A percentile compares a stretch with the other conserved stretches of the same genome.
These are phyloP conservation scores for Heliconius himera DNA, from an alignment of 1,140 invertebrate species.

Conservation along the genomic window DNA sequence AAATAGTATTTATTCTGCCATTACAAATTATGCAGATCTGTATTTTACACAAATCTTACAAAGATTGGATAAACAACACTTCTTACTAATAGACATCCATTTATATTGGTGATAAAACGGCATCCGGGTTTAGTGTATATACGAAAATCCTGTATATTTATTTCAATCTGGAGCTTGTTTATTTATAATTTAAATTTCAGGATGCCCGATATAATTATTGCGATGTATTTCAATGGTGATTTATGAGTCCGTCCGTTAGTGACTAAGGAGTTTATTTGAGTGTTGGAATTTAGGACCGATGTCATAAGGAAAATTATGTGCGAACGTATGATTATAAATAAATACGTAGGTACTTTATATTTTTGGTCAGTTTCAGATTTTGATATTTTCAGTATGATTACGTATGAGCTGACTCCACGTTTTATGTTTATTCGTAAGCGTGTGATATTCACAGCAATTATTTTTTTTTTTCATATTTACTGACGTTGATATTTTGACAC, in stretches of 20 bases:
- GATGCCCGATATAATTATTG: constrained; percentile 43
- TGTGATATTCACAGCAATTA: no score
- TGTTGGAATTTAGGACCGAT: constrained; percentile 33
- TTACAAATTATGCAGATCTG: neutral
- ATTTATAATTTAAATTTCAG: constrained; percentile 27
- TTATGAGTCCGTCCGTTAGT: constrained; percentile 37
- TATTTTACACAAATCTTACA: neutral
- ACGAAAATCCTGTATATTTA: constrained; percentile 20
- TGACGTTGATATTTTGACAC: no score
- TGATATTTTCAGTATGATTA: neutral
- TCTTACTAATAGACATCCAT: neutral
- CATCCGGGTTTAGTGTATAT: constrained; percentile 16
- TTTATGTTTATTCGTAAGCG: neutral
- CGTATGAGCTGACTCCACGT: neutral
- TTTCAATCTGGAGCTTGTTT: constrained; percentile 17
- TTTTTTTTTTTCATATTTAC: no score
- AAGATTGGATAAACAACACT: neutral
- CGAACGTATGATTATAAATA: constrained; percentile 21
- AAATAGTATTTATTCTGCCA: neutral
- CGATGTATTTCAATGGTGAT: constrained; percentile 45
- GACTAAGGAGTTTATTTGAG: constrained; percentile 43
- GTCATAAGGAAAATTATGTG: constrained; percentile 36
- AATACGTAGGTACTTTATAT: constrained; percentile 3
- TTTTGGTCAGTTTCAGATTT: neutral
- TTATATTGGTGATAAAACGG: constrained; percentile 18